Evolutionary conservation across 2,888 invertebrate species (phyloP).

Genomic region (Labia minor): DNA sequence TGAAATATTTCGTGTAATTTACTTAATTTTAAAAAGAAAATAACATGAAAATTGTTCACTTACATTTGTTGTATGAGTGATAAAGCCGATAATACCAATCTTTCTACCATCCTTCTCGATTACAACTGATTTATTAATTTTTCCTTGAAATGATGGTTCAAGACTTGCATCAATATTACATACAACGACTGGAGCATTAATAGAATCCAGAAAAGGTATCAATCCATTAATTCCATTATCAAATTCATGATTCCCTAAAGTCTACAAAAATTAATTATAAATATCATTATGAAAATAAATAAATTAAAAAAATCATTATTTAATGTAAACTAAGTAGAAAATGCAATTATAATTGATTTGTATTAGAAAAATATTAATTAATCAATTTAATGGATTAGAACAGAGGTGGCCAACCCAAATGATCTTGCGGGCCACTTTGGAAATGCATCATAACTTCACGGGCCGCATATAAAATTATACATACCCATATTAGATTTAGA

Average conservation of each 20-base stretch:
- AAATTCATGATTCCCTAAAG: slow-evolving; percentile 79
- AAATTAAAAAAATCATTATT: neutral
- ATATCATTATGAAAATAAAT: neutral
- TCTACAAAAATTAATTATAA: slow-evolving; percentile 40
- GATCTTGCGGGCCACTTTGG: too few species aligned
- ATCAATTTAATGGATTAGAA: too few species aligned
- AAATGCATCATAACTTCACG: too few species aligned
- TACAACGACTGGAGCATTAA: slow-evolving; percentile 57
- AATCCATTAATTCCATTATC: slow-evolving; percentile 63
- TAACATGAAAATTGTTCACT: slow-evolving; percentile 21
- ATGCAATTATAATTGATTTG: neutral
- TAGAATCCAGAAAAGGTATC: slow-evolving; percentile 53
- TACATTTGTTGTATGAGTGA: slow-evolving; percentile 55
- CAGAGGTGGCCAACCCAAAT: too few species aligned
- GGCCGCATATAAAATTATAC: too few species aligned
- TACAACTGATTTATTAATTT: slow-evolving; percentile 52
- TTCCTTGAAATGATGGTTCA: slow-evolving; percentile 49
- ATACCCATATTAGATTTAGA: too few species aligned
- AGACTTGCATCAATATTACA: slow-evolving; percentile 60
- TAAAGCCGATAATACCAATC: slow-evolving; percentile 71
- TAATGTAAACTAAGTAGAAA: neutral
- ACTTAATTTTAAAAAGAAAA: neutral
- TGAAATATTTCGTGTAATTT: slow-evolving; percentile 19
- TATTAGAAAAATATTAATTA: too few species aligned
- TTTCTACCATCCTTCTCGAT: slow-evolving; percentile 49